phyloP scores from a whole-genome alignment of 37 sponge, comb jelly and placozoan species.

The Crambe crambe region DNA sequence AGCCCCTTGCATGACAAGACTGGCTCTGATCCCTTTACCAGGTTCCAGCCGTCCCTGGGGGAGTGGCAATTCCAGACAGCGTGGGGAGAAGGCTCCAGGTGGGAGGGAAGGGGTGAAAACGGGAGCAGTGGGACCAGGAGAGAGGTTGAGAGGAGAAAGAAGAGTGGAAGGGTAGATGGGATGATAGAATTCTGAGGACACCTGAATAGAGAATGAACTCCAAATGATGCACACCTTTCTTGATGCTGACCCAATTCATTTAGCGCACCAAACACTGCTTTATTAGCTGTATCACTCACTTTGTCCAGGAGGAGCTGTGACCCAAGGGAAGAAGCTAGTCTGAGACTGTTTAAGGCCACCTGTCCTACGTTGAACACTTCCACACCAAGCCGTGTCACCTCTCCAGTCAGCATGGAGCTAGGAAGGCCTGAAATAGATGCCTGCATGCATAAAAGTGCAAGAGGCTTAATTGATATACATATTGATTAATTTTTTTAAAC shows the following conservation, averaged over 20 bases:
- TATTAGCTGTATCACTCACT: constrained; percentile 2
- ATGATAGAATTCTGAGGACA: background rate
- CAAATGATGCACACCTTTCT: no score
- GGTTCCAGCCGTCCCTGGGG: constrained; percentile 45
- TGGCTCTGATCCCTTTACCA: constrained; percentile 31
- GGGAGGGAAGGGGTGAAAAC: constrained; percentile 11
- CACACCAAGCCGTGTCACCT: constrained; percentile 45
- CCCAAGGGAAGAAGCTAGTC: constrained; percentile 42
- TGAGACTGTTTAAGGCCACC: constrained; percentile 48
- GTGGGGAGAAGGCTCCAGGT: background rate
- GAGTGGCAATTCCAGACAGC: constrained; percentile 40
- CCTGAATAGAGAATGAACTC: no score
- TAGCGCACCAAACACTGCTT: background rate
- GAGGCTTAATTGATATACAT: background rate
- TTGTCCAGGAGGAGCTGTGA: constrained; percentile 30
- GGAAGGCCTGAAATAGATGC: constrained; percentile 36
- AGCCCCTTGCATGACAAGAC: constrained; percentile 14
- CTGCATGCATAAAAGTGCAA: background rate
- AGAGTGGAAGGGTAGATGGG: constrained; percentile 35
- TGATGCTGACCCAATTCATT: no score
- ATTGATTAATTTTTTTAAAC: background rate
- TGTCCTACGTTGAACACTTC: constrained; percentile 63
- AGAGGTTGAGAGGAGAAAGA: constrained; percentile 13
- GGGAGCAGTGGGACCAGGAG: constrained; percentile 13
- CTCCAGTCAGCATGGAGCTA: constrained; percentile 39